Base-by-base conservation (phyloP, 2,797 vertebrate genomes). In the Apogon hyalosoma region DNA sequence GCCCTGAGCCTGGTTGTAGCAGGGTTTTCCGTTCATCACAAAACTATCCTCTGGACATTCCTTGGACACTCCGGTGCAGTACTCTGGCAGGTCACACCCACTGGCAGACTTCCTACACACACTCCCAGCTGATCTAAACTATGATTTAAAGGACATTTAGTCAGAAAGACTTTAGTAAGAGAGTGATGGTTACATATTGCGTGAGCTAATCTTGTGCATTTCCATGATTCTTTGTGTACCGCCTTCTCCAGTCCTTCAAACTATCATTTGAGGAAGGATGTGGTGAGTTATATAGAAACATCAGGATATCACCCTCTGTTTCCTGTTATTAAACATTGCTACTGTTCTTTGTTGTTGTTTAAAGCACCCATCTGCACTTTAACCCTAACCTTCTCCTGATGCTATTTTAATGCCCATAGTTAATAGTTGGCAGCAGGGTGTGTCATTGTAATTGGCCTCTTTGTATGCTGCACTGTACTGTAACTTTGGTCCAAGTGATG, bases 1-100 rank as follows among this genome's bases (percentile, higher is more conserved):
- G 6, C 96, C 95, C 0, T 64, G 73, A 0, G 83, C 89, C 0
- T 63, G 83, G 4, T 70, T 63, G 69, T 18, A 57, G 72, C 97
- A 98, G 33, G 93, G 79, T 0, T 91, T 85, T 38, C 97, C 97
- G 0, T 98, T 98, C 92, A 97, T 95, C 79, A 88, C 90, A 63
- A 96, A 98, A 51, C 79, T 84, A 0, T 98, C 94, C 15, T 95
- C 94, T 0, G 97, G 96, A 69, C 97, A 98, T 1, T 75, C 55
- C 0, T 86, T 67, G 0, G 85, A 84, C 1, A 2, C 47, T 10
- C 97, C 97, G 0, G 86, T 95, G 74, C 97, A 98, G 82, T 91
- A 92, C 3, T 98, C 97, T 0, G 92, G 71, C 7, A 98, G 89
- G 86, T 98, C 97, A 0, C 97, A 98, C 11, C 65, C 76, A 0